These are phyloP conservation scores for Bombylius major DNA, from an alignment of 2,888 invertebrate genomes.

Conservation along the genomic window DNA sequence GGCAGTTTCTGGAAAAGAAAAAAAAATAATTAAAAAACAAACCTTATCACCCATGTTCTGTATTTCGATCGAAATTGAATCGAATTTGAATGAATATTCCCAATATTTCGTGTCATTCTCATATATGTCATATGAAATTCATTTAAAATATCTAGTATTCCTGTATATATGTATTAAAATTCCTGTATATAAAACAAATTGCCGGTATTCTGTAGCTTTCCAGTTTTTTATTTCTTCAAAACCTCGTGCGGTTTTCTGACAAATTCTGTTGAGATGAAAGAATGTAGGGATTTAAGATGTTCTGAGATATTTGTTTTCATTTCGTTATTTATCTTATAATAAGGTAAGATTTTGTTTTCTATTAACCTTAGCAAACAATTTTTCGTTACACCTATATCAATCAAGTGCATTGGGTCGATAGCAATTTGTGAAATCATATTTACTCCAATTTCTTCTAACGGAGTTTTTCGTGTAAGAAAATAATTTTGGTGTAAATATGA, in stretches of 20 bases:
- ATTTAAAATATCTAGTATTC: no score
- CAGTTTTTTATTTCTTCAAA: not conserved
- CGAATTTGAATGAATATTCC: no score
- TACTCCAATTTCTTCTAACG: not conserved
- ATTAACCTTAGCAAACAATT: constrained; percentile 7
- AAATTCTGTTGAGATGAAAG: constrained; percentile 11
- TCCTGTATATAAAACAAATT: constrained; percentile 11
- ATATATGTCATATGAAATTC: no score
- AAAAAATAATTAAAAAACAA: no score
- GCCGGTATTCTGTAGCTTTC: not conserved
- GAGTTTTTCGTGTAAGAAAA: not conserved
- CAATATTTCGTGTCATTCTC: no score
- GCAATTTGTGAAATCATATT: not conserved
- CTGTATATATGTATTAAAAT: constrained; percentile 5
- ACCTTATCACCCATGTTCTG: no score
- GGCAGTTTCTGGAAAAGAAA: no score
- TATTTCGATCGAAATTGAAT: no score
- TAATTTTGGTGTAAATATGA: not conserved
- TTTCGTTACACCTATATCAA: constrained; percentile 16
- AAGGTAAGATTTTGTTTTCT: constrained; percentile 2
- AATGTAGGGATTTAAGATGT: constrained; percentile 3
- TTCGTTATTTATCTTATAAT: not conserved
- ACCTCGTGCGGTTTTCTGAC: constrained; percentile 9
- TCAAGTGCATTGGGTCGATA: constrained; percentile 18
- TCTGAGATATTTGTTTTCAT: not conserved